phyloP scores from a whole-genome alignment of 1,140 invertebrate species.

The Halictus rubicundus region DNA sequence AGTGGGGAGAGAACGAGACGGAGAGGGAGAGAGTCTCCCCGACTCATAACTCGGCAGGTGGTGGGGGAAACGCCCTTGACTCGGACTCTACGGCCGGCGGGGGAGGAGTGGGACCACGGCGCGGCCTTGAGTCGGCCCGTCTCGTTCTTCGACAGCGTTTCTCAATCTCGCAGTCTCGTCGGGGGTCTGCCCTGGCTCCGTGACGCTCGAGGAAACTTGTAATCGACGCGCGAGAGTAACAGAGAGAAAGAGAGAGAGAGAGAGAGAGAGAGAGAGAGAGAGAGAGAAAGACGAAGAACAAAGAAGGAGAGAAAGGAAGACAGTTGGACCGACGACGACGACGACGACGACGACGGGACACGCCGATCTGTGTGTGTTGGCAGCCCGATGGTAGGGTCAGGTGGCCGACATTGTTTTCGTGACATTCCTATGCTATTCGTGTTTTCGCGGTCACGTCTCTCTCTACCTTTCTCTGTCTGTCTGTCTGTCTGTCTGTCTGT shows the following conservation, averaged over 20 bases:
- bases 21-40: slow-evolving; percentile 42
- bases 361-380: background rate
- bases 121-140: slow-evolving; percentile 76
- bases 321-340: background rate
- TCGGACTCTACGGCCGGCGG: slow-evolving; percentile 70
- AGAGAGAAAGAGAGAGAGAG: background rate
- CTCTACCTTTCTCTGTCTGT: background rate
- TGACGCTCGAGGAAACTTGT: slow-evolving; percentile 36
- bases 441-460: slow-evolving; percentile 53
- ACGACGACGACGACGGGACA: background rate
- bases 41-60: slow-evolving; percentile 50
- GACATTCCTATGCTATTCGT: slow-evolving; percentile 50
- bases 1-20: too few relatives aligned
- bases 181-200: slow-evolving; percentile 36
- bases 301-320: slow-evolving; percentile 7
- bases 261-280: too few relatives aligned
- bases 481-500: background rate
- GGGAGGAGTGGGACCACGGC: slow-evolving; percentile 75
- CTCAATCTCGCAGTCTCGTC: slow-evolving; percentile 70
- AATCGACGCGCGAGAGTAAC: slow-evolving; percentile 16
- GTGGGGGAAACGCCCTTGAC: slow-evolving; percentile 76
- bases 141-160: slow-evolving; percentile 75
- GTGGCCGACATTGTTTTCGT: slow-evolving; percentile 60
- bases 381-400: slow-evolving; percentile 34
- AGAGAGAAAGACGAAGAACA: too few relatives aligned